Conservation (phyloP, 2,797 vertebrate species). For the Dicrostonyx torquatus region DNA sequence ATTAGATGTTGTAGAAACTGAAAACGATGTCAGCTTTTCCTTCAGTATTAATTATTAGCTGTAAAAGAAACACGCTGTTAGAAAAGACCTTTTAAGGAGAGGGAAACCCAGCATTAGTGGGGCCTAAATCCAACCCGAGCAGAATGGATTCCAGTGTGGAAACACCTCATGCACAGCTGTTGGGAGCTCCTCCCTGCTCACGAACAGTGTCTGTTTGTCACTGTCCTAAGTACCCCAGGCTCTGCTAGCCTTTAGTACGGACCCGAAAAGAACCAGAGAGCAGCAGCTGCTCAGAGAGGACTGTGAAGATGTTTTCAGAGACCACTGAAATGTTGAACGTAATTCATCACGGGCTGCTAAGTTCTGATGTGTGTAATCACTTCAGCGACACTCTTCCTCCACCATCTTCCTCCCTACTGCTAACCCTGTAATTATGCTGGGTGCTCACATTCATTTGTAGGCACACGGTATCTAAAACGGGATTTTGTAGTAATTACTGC, state of each 20-base stretch:
- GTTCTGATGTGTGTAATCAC: neutral
- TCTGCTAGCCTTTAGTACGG: constrained; percentile 78
- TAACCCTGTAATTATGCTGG: neutral
- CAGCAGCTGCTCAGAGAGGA: constrained; percentile 64
- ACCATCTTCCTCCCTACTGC: neutral
- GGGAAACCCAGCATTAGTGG: constrained; percentile 72
- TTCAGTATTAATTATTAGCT: constrained; percentile 80
- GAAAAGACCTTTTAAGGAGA: constrained; percentile 79
- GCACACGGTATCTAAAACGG: neutral
- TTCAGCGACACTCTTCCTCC: neutral
- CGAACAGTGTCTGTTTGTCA: constrained; percentile 77
- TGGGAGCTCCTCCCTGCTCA: constrained; percentile 69
- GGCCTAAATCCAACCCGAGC: neutral
- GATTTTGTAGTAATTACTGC: neutral
- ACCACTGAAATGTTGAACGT: constrained; percentile 13
- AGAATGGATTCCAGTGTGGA: neutral
- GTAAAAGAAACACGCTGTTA: constrained; percentile 80
- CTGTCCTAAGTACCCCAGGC: constrained; percentile 78
- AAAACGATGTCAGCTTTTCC: constrained; percentile 72
- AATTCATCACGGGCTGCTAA: constrained; percentile 7
- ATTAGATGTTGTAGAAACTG: constrained; percentile 61
- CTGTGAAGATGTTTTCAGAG: constrained; percentile 3
- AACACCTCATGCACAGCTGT: constrained; percentile 47
- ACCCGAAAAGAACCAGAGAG: constrained; percentile 78
- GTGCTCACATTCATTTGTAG: constrained; percentile 21